Percentiles rank a stretch among this genome's conserved stretches.
These are phyloP conservation scores for Lasius fuliginosus DNA, from an alignment of 2,888 invertebrate genomes.

Conservation along the genomic window DNA sequence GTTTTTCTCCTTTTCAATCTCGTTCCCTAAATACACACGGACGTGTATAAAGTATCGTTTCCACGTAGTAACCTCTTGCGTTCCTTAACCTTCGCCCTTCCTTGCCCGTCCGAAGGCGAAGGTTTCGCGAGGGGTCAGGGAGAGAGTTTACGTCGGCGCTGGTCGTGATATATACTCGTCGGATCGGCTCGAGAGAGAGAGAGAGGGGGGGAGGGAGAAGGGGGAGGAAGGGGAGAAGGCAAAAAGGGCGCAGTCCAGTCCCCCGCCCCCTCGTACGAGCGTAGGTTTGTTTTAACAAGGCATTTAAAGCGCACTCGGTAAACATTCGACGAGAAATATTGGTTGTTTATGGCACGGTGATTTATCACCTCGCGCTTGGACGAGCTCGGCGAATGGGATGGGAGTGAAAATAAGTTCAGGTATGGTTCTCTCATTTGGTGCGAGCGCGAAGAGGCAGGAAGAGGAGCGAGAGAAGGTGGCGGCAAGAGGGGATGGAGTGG, in stretches of 20 bases:
- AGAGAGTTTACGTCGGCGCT: slow-evolving; percentile 73
- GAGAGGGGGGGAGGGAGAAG: slow-evolving; percentile 48
- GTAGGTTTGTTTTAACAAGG: slow-evolving; percentile 86
- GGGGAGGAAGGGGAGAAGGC: slow-evolving; percentile 58
- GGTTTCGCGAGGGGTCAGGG: slow-evolving; percentile 74
- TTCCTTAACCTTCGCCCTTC: slow-evolving; percentile 59
- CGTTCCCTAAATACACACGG: slow-evolving; percentile 43
- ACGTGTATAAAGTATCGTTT: slow-evolving; percentile 52
- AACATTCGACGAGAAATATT: slow-evolving; percentile 86
- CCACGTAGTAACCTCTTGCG: slow-evolving; percentile 61
- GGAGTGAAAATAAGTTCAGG: slow-evolving; percentile 79
- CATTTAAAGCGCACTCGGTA: slow-evolving; percentile 86
- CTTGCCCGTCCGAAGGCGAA: slow-evolving; percentile 61
- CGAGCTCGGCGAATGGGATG: slow-evolving; percentile 74
- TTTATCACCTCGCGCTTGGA: slow-evolving; percentile 84
- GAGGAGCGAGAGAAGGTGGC: neutral
- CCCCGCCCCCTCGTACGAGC: slow-evolving; percentile 76
- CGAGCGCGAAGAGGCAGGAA: slow-evolving; percentile 26
- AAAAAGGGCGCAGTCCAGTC: slow-evolving; percentile 75
- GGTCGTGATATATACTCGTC: slow-evolving; percentile 77
- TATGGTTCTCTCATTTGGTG: slow-evolving; percentile 73
- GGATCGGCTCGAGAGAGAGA: slow-evolving; percentile 28
- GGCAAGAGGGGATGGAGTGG: slow-evolving; percentile 18
- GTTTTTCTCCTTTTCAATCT: slow-evolving; percentile 29
- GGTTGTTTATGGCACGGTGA: slow-evolving; percentile 86